A percentile compares a stretch with the other conserved stretches of the same genome.
These are phyloP conservation scores for Neodiprion virginianus DNA, from an alignment of 1,140 invertebrate genomes.

Conservation along the genomic window DNA sequence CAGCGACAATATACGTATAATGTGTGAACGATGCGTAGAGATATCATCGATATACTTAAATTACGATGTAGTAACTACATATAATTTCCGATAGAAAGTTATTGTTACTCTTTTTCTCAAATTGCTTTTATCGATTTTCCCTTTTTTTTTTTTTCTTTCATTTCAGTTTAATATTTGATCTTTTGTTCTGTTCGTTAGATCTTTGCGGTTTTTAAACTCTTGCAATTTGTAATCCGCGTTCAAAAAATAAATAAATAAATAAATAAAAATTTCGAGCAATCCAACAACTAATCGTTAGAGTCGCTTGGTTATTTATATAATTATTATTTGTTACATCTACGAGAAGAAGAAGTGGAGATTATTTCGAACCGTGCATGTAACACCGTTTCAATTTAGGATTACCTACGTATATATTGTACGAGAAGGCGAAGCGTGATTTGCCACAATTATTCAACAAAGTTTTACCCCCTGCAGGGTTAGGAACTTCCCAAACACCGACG, in stretches of 20 bases:
- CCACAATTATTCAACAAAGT: slow-evolving; percentile 5
- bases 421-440: neutral
- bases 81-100: neutral
- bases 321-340: neutral
- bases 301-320: neutral
- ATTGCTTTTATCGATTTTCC: neutral
- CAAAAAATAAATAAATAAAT: too few species aligned
- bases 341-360: neutral
- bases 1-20: neutral
- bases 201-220: too few species aligned
- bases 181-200: too few species aligned
- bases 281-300: neutral
- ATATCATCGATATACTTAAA: neutral
- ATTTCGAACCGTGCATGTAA: neutral
- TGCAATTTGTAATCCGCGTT: too few species aligned
- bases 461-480: neutral
- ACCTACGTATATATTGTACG: too few species aligned
- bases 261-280: neutral
- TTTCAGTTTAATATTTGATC: too few species aligned
- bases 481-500: neutral
- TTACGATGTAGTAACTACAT: too few species aligned
- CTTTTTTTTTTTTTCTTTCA: neutral
- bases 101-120: neutral
- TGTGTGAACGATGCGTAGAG: neutral
- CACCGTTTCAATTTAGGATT: neutral